Evolutionary conservation across 2,113 vertebrate genomes (phyloP).

Genomic region (Ictidomys tridecemlineatus): DNA sequence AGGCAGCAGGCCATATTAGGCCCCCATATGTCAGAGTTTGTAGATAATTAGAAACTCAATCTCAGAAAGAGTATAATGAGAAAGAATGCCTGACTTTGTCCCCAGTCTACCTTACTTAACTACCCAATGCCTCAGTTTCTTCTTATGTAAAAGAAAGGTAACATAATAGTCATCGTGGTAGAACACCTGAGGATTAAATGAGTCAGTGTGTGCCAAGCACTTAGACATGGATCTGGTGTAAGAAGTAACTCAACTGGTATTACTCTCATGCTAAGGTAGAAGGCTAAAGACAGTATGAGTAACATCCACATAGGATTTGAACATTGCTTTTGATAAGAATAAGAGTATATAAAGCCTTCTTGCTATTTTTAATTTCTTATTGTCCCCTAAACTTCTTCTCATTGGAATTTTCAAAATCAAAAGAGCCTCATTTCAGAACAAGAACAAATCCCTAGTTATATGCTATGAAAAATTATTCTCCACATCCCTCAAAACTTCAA

Average conservation of each 20-base stretch:
- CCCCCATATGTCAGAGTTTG: neutral
- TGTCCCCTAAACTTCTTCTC: neutral
- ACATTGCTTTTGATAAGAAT: neutral
- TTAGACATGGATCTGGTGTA: neutral
- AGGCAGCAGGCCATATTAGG: neutral
- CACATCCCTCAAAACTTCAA: neutral
- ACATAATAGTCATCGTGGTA: neutral
- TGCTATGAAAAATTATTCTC: neutral
- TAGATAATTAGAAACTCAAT: neutral
- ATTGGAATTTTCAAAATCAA: neutral
- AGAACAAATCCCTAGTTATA: neutral
- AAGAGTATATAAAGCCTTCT: neutral
- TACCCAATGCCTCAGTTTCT: neutral
- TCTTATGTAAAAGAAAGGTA: neutral
- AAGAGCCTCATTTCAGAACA: neutral
- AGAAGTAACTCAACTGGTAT: neutral
- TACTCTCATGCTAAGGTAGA: neutral
- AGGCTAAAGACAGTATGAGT: neutral
- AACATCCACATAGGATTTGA: neutral
- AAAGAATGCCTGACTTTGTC: neutral
- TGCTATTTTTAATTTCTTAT: neutral
- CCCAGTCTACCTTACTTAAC: neutral
- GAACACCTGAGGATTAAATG: neutral
- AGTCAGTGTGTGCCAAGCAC: neutral
- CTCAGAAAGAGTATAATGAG: neutral